Percentiles rank a stretch among this genome's conserved stretches.
phyloP scores from a whole-genome alignment of 2,888 invertebrate species.

The Drosophila longiperda region DNA sequence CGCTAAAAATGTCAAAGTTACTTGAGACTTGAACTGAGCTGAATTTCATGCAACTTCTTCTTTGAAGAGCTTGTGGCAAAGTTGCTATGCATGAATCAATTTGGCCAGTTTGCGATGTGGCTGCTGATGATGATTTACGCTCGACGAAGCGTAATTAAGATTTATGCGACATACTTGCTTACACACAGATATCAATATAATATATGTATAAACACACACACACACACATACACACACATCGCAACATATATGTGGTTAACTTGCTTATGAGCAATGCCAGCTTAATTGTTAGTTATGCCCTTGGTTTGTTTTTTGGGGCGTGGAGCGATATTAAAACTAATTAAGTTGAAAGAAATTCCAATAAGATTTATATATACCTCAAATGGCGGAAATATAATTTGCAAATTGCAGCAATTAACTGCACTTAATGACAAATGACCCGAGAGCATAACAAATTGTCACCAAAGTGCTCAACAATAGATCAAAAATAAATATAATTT shows the following conservation, averaged over 20 bases:
- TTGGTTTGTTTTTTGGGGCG: constrained; percentile 33
- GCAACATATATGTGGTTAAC: constrained; percentile 32
- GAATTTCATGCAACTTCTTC: background rate
- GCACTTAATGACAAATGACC: constrained; percentile 67
- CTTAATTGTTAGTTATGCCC: constrained; percentile 78
- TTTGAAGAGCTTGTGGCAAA: constrained; percentile 44
- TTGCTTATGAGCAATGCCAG: constrained; percentile 44
- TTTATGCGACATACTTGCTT: constrained; percentile 66
- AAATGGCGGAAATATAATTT: constrained; percentile 60
- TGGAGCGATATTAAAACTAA: constrained; percentile 69
- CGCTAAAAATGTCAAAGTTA: constrained; percentile 67
- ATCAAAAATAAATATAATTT: constrained; percentile 12
- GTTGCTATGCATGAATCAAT: constrained; percentile 68
- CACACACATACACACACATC: background rate
- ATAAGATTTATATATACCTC: constrained; percentile 71
- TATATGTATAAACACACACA: background rate
- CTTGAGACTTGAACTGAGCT: constrained; percentile 2
- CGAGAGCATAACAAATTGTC: constrained; percentile 41
- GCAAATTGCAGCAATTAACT: constrained; percentile 78
- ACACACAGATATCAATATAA: constrained; percentile 27
- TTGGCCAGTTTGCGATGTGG: constrained; percentile 46
- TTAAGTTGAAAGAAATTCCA: constrained; percentile 76
- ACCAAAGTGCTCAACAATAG: constrained; percentile 34
- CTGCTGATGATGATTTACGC: constrained; percentile 79
- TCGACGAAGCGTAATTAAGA: constrained; percentile 80